phyloP scores from a whole-genome alignment of 2,888 invertebrate species.

The Erpobdella octoculata region DNA sequence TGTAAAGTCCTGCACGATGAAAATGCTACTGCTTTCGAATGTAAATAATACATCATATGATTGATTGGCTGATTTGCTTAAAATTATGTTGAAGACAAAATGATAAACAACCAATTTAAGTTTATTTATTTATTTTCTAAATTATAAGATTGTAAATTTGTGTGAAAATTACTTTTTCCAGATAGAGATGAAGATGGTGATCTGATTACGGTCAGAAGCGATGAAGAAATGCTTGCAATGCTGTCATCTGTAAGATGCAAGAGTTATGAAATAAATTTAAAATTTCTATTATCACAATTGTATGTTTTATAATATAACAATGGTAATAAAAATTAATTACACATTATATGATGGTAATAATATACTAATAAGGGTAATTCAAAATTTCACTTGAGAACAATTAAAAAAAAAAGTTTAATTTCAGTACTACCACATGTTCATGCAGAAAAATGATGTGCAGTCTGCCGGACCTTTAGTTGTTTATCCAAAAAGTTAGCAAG shows the following conservation, averaged over 20 bases:
- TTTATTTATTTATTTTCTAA: background rate
- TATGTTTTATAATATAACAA: no score
- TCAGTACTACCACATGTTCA: constrained; percentile 18
- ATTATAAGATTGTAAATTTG: background rate
- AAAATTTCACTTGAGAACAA: no score
- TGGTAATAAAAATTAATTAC: background rate
- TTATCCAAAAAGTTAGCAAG: constrained; percentile 18
- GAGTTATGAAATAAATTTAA: no score
- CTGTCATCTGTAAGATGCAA: constrained; percentile 42
- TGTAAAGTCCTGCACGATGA: constrained; percentile 4
- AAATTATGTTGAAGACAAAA: no score
- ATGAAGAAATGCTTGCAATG: constrained; percentile 49
- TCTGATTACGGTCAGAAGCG: constrained; percentile 48
- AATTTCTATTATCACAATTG: no score
- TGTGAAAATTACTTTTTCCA: constrained; percentile 27
- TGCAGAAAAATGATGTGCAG: background rate
- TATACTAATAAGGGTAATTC: no score
- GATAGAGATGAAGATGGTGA: constrained; percentile 48
- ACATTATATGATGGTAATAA: no score
- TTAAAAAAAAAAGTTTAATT: no score
- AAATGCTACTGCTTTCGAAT: constrained; percentile 17
- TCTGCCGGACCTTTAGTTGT: constrained; percentile 9
- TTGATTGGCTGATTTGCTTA: no score
- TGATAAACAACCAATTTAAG: no score
- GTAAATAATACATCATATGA: no score